Evolutionary conservation across 2,797 vertebrate species (phyloP).

Genomic region (Loriculus beryllinus): DNA sequence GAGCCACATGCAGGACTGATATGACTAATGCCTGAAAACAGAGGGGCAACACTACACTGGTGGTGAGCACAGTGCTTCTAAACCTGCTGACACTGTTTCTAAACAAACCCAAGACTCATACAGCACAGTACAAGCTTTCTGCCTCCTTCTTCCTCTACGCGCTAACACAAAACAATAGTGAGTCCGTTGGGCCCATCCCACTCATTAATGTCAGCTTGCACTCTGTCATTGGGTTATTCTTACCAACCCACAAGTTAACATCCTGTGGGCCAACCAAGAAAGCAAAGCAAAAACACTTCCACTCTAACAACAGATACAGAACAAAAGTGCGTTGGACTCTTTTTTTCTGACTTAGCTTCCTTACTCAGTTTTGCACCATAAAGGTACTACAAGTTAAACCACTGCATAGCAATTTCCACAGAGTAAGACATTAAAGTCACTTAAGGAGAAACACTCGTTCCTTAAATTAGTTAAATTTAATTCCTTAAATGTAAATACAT

Average conservation of each 20-base stretch:
- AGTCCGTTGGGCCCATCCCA: background rate
- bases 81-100: background rate
- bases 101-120: background rate
- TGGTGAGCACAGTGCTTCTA: background rate
- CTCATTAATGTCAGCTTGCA: rapidly evolving
- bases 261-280: background rate
- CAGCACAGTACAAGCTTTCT: background rate
- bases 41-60: background rate
- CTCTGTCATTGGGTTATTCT: background rate
- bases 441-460: background rate
- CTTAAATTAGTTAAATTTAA: too few species aligned
- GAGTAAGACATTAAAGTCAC: background rate
- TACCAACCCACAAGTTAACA: background rate
- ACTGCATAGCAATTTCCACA: background rate
- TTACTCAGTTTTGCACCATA: background rate
- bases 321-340: background rate
- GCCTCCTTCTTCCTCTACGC: background rate
- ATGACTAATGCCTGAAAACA: background rate
- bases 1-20: rapidly evolving
- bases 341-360: background rate
- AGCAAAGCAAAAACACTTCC: background rate
- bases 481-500: too few species aligned
- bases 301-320: background rate
- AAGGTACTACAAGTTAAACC: background rate
- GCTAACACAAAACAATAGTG: background rate